phyloP scores from a whole-genome alignment of 2,888 invertebrate genomes.

The Scrobipalpa costella region DNA sequence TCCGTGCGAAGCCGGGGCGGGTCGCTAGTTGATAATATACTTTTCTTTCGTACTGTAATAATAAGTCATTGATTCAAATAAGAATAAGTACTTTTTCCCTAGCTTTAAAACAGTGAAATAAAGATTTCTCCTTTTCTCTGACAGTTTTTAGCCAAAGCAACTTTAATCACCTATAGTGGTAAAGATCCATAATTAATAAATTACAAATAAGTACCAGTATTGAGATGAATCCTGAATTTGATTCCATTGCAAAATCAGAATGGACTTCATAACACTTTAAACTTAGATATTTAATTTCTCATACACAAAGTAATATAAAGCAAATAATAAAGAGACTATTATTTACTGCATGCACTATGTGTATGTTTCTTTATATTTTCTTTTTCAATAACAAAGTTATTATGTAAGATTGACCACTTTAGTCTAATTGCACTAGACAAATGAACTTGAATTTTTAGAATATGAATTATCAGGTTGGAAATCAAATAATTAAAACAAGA shows the following conservation, averaged over 20 bases:
- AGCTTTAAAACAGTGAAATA: no score
- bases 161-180: no score
- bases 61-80: no score
- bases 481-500: constrained; percentile 13
- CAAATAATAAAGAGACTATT: not conserved
- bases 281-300: not conserved
- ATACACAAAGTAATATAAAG: no score
- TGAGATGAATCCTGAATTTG: not conserved
- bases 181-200: not conserved
- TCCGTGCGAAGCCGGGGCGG: no score
- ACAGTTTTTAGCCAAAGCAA: not conserved
- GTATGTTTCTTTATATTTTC: not conserved
- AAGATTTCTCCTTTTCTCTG: no score
- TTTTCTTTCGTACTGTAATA: no score
- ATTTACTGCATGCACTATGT: not conserved
- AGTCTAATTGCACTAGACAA: not conserved
- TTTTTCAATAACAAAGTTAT: not conserved
- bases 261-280: not conserved
- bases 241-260: not conserved
- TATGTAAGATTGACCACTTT: not conserved
- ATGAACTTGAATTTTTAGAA: constrained; percentile 1
- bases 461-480: constrained; percentile 5
- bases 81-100: no score
- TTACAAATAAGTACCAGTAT: not conserved
- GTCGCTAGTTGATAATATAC: no score